Conservation (phyloP, 1,140 invertebrate species). For the Rhopalosiphum padi region DNA sequence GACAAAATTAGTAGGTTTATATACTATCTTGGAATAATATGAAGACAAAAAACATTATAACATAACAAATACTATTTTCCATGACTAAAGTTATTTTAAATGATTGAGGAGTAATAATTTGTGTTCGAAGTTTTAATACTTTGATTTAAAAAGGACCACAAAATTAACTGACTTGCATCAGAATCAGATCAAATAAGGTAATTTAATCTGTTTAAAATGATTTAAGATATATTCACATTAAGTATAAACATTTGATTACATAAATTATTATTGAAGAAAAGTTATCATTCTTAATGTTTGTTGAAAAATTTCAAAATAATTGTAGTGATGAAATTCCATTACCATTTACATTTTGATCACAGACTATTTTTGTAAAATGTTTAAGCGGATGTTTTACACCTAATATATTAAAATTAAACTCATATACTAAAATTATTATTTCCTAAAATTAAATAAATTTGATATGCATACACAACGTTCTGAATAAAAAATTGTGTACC, state of each 20-base stretch:
- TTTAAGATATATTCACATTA: background rate
- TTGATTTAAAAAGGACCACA: background rate
- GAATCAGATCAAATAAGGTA: background rate
- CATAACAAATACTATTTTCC: background rate
- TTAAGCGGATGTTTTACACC: background rate
- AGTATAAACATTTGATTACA: background rate
- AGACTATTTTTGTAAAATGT: background rate
- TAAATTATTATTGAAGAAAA: background rate
- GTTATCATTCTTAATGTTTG: background rate
- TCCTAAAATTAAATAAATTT: background rate
- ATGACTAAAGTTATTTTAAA: background rate
- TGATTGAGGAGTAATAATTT: background rate
- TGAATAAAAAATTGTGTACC: background rate
- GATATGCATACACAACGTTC: conserved; percentile 30
- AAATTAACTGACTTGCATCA: background rate
- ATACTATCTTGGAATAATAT: background rate
- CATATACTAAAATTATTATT: conserved; percentile 33
- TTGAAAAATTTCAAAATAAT: background rate
- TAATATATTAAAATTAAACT: background rate
- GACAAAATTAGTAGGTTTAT: background rate
- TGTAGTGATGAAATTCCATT: background rate
- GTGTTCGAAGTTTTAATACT: background rate
- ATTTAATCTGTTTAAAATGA: background rate
- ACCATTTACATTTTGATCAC: background rate
- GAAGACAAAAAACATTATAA: background rate